Evolutionary conservation across 2,113 vertebrate genomes (phyloP).

Genomic region (Colistium nudipinnis): DNA sequence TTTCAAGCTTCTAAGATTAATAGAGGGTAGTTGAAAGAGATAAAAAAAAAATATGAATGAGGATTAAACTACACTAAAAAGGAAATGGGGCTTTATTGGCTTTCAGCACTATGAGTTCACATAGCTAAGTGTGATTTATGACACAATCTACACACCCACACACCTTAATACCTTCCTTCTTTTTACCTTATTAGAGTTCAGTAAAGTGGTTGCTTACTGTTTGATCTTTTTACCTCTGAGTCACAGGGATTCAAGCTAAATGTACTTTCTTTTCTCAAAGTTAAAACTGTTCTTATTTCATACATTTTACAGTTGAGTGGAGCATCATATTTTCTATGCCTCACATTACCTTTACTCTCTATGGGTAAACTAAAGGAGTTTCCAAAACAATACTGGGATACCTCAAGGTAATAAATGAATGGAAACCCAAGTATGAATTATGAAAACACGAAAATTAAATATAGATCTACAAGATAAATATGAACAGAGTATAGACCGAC

Average conservation of each 20-base stretch:
- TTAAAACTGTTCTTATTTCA: neutral
- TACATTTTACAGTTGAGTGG: neutral
- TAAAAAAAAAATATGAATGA: neutral
- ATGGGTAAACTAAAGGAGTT: too few species aligned
- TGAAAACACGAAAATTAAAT: too few species aligned
- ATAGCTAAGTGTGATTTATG: slow-evolving; percentile 14
- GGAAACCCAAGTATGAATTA: too few species aligned
- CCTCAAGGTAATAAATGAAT: too few species aligned
- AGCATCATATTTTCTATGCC: too few species aligned
- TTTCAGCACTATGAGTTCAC: slow-evolving; percentile 3
- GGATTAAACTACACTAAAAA: too few species aligned
- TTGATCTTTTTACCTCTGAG: slow-evolving; percentile 5
- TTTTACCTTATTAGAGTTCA: neutral
- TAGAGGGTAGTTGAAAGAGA: neutral
- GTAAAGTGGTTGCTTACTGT: neutral
- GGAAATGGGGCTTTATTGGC: neutral
- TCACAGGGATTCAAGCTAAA: neutral
- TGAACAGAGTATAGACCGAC: too few species aligned
- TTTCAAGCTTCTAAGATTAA: neutral
- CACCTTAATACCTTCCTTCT: neutral
- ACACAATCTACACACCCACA: slow-evolving; percentile 15
- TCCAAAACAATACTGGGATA: too few species aligned
- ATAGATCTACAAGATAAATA: too few species aligned
- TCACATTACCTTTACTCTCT: too few species aligned
- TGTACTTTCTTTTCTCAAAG: neutral